Evolutionary conservation across 2,888 invertebrate species (phyloP).

Genomic region (Keiferia lycopersicella): DNA sequence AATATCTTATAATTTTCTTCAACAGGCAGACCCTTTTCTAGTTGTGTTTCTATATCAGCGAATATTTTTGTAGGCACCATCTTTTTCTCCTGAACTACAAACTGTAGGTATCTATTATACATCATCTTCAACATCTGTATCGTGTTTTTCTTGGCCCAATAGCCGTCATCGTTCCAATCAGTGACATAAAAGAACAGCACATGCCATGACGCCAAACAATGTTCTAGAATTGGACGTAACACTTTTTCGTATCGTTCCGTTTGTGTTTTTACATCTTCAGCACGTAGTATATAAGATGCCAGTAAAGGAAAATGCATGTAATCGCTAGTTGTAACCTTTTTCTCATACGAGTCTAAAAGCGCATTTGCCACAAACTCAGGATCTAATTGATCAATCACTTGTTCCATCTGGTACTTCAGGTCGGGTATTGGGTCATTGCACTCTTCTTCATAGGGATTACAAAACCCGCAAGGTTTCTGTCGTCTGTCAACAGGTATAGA

Average conservation of each 20-base stretch:
- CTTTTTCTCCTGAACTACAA: constrained; percentile 4
- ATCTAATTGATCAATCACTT: constrained; percentile 37
- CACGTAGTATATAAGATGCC: constrained; percentile 41
- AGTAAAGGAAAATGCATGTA: constrained; percentile 33
- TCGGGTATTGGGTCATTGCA: constrained; percentile 10
- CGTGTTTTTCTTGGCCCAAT: constrained; percentile 11
- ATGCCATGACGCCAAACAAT: constrained; percentile 59
- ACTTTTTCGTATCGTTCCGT: constrained; percentile 45
- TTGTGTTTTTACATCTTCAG: constrained; percentile 43
- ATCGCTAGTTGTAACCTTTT: constrained; percentile 17
- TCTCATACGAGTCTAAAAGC: constrained; percentile 13
- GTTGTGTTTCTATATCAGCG: background rate
- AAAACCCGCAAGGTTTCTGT: background rate
- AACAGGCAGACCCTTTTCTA: background rate
- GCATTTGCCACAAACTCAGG: constrained; percentile 8
- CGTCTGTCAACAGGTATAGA: constrained; percentile 38
- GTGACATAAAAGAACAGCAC: constrained; percentile 32
- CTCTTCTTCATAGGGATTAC: constrained; percentile 28
- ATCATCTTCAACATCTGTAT: constrained; percentile 39
- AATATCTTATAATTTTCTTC: background rate
- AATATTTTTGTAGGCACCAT: constrained; percentile 13
- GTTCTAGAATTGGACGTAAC: constrained; percentile 41
- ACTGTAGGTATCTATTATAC: background rate
- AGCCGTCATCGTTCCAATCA: constrained; percentile 14
- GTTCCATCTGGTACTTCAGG: constrained; percentile 31